A percentile compares a stretch with the other conserved stretches of the same genome.
These are phyloP conservation scores for Drosophila pruinosa DNA, from an alignment of 1,140 invertebrate genomes.

Conservation along the genomic window DNA sequence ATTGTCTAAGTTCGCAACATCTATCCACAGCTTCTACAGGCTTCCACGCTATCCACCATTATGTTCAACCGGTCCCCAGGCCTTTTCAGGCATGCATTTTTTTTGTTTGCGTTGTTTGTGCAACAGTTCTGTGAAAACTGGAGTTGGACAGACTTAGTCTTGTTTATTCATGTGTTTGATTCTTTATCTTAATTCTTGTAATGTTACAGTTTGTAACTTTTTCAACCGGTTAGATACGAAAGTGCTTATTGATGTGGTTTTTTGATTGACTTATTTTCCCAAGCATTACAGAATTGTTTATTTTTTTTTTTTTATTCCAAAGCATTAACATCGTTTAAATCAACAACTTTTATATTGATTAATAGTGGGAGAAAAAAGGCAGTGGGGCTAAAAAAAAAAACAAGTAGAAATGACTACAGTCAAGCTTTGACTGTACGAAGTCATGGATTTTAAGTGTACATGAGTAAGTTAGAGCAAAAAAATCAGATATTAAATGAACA, in stretches of 20 bases:
- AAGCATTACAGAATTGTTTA: conserved; percentile 1
- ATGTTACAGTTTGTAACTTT: conserved; percentile 59
- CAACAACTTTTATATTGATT: too few relatives aligned
- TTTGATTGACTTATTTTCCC: conserved; percentile 9
- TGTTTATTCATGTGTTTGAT: conserved; percentile 75
- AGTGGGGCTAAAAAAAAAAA: too few relatives aligned
- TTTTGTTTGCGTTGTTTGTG: conserved; percentile 71
- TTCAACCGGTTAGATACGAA: conserved; percentile 48
- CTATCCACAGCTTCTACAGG: conserved; percentile 12
- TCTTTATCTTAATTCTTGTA: conserved; percentile 20
- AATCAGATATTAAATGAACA: too few relatives aligned
- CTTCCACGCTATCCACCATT: background rate
- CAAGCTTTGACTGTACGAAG: too few relatives aligned
- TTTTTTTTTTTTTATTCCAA: background rate
- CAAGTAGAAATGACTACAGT: too few relatives aligned
- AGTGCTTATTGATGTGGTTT: background rate
- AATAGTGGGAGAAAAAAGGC: too few relatives aligned
- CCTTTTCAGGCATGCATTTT: conserved; percentile 65
- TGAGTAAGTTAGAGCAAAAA: too few relatives aligned
- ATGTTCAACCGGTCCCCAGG: conserved; percentile 20
- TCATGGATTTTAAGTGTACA: too few relatives aligned
- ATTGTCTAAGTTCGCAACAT: conserved; percentile 35
- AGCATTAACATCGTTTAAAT: too few relatives aligned
- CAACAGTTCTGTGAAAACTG: conserved; percentile 58
- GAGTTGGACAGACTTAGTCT: conserved; percentile 36